Evolutionary conservation across 2,888 invertebrate genomes (phyloP).

Genomic region (Drosophila barbarae): DNA sequence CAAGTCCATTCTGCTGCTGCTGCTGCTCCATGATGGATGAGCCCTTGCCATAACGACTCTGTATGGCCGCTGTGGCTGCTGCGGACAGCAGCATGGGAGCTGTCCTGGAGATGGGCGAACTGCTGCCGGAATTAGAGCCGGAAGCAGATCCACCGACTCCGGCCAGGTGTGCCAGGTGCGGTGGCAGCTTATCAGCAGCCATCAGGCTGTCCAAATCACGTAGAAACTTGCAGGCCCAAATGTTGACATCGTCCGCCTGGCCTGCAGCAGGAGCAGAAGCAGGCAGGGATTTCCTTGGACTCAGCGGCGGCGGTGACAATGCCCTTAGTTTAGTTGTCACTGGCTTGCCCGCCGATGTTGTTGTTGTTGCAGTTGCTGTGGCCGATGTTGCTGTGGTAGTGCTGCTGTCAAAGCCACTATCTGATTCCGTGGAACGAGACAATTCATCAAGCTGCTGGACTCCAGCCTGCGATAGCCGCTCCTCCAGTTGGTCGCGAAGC

Average conservation of each 20-base stretch:
- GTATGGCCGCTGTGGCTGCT: conserved; percentile 74
- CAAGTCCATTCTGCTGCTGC: conserved; percentile 65
- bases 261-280: conserved; percentile 34
- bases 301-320: conserved; percentile 65
- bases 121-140: conserved; percentile 42
- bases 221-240: conserved; percentile 80
- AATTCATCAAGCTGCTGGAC: conserved; percentile 75
- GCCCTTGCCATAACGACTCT: conserved; percentile 70
- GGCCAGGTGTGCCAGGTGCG: conserved; percentile 47
- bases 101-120: conserved; percentile 67
- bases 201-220: conserved; percentile 80
- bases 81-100: conserved; percentile 75
- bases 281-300: conserved; percentile 21
- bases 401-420: conserved; percentile 75
- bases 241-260: conserved; percentile 76
- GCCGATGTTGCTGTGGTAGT: conserved; percentile 54
- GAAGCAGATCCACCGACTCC: conserved; percentile 23
- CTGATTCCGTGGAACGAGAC: conserved; percentile 77
- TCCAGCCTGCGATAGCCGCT: conserved; percentile 50
- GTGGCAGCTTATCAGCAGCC: conserved; percentile 73
- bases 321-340: conserved; percentile 74
- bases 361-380: conserved; percentile 20
- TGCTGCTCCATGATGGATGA: conserved; percentile 34
- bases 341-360: conserved; percentile 39
- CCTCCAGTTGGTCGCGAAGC: conserved; percentile 51